Base-by-base conservation (phyloP, 37 sponge, comb jelly and placozoan genomes). In the Ephydatia muelleri region DNA sequence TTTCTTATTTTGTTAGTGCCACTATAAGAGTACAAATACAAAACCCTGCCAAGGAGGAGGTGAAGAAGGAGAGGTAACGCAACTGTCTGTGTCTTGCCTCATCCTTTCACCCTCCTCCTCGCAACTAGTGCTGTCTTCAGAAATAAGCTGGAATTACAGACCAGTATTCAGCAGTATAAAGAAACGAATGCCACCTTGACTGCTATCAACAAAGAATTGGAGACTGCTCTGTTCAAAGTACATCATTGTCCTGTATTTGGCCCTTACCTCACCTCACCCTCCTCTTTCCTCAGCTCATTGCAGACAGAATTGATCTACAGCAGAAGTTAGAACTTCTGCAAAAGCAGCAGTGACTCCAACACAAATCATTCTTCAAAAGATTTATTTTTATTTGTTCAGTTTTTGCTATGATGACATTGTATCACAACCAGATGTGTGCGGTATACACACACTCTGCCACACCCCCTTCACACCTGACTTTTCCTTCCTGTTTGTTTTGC, bases 211-310 rank as follows among this genome's bases (percentile, higher is more conserved):
- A 80, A 33, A 27, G 80, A 80, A 4, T 72, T 92, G 11, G 88
- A 92, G 72, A 57, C 73, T 4, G 73, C 80, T 39, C 71, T 92
- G 22, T 76, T 80, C 39, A 32, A 82, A 85, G 92, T 92, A 64
- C 34, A 67, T 72, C 34, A 69, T 69, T 43, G 43, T 43, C 6
- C 43, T 6, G 6, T 57, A 1, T 57, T 4, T 57, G 57, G 57
- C 16, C 57, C 19, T 5, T 11, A 14, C 57, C 1, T 57, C 57
- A 57, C 57, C 57, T 21, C 16, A 14, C 57, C 57, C 16, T 11
- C 19, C 57, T 21, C 57, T 57, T 21, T 21, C 19, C 1, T 21
- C 57, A 57, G 57, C 57, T 57, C 57, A 57, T 57, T 14, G 6
- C 57, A 4, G 57, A 57, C 57, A 57, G 57, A 57, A 21, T 57